Percentiles rank a stretch among this genome's conserved stretches.
phyloP scores from a whole-genome alignment of 2,888 invertebrate genomes.

The Clunio marinus region DNA sequence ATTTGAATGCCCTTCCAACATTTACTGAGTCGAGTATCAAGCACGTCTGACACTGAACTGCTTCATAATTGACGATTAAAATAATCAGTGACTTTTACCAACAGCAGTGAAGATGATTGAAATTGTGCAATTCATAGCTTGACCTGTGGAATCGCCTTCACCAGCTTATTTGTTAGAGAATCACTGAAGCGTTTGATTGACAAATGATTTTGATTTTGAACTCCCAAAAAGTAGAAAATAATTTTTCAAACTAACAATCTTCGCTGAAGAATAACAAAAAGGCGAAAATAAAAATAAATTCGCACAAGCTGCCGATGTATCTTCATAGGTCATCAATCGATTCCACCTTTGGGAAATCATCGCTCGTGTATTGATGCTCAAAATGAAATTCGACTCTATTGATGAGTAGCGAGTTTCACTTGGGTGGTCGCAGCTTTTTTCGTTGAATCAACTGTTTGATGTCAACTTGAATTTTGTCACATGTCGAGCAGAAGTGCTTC shows the following conservation, averaged over 20 bases:
- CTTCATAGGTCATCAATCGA: no score
- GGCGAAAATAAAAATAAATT: no score
- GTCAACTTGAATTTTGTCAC: not conserved
- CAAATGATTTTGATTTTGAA: slow-evolving; percentile 3
- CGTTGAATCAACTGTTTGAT: not conserved
- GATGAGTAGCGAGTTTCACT: not conserved
- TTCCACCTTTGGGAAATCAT: no score
- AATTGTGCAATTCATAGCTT: not conserved
- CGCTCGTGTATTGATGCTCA: no score
- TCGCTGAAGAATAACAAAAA: no score
- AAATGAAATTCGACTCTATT: not conserved
- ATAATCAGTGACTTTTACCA: not conserved
- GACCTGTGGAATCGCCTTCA: not conserved
- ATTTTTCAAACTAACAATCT: no score
- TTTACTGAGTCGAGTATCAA: not conserved
- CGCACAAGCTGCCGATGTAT: no score
- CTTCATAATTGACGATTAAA: slow-evolving; percentile 1
- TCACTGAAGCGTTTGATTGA: not conserved
- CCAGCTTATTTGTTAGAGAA: not conserved
- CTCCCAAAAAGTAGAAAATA: no score
- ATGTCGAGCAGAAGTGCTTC: no score
- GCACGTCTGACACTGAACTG: not conserved
- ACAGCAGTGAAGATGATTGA: not conserved
- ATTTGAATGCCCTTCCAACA: slow-evolving; percentile 16
- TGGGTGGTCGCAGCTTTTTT: not conserved